A percentile compares a stretch with the other conserved stretches of the same genome.
These are phyloP conservation scores for Laticauda colubrina DNA, from an alignment of 2,113 vertebrate genomes.

Conservation along the genomic window DNA sequence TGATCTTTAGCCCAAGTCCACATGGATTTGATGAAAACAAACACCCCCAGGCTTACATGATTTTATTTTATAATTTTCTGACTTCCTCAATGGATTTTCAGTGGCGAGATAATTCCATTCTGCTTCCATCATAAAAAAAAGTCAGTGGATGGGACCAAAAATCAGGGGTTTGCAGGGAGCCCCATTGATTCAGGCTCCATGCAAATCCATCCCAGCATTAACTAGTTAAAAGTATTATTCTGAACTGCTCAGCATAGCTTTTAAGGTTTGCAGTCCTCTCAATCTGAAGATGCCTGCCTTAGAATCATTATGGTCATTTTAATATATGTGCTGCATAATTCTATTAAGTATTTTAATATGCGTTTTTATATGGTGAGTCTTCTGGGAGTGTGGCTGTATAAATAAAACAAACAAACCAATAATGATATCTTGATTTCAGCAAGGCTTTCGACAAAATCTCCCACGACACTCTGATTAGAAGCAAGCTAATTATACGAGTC, in stretches of 20 bases:
- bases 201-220: neutral
- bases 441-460: neutral
- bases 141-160: neutral
- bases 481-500: neutral
- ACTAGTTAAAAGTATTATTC: neutral
- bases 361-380: neutral
- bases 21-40: neutral
- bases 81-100: neutral
- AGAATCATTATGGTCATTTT: neutral
- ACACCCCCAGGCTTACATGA: neutral
- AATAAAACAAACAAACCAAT: neutral
- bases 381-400: neutral
- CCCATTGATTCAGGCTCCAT: neutral
- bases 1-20: neutral
- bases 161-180: neutral
- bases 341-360: neutral
- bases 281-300: neutral
- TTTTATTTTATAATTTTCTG: neutral
- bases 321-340: neutral
- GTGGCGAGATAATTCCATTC: neutral
- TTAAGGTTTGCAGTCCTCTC: neutral
- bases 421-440: neutral
- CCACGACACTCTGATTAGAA: neutral
- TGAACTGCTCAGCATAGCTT: neutral
- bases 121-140: neutral